A percentile compares a stretch with the other conserved stretches of the same genome.
These are phyloP conservation scores for Lanistes nyassanus DNA, from an alignment of 1,140 invertebrate genomes.

Conservation along the genomic window DNA sequence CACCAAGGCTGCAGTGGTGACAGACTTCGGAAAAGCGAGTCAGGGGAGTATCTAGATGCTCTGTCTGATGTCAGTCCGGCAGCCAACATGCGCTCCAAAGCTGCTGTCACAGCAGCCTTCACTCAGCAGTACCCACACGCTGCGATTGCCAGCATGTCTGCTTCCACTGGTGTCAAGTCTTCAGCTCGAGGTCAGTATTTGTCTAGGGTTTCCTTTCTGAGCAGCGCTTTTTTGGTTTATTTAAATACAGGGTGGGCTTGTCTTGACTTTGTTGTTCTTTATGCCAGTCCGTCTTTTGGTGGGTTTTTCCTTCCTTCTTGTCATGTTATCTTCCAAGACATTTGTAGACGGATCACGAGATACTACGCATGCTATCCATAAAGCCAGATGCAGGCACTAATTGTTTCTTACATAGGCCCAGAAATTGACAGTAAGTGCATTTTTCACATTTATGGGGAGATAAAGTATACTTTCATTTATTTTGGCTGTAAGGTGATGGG, in stretches of 20 bases:
- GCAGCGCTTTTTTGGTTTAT: background rate
- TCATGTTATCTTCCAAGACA: no score
- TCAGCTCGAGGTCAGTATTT: no score
- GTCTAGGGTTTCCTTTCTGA: no score
- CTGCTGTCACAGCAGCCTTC: slow-evolving; percentile 1
- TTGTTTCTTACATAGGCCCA: no score
- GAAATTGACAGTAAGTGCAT: no score
- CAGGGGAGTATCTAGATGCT: slow-evolving; percentile 60
- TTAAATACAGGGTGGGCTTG: background rate
- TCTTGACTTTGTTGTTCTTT: slow-evolving; percentile 2
- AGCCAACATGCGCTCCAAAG: slow-evolving; percentile 15
- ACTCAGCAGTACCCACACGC: slow-evolving; percentile 5
- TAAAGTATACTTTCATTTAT: no score
- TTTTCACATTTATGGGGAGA: no score
- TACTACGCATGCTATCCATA: no score
- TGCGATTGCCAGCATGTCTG: background rate
- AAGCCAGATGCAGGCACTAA: no score
- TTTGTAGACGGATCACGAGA: no score
- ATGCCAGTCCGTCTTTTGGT: background rate
- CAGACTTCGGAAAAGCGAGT: slow-evolving; percentile 34
- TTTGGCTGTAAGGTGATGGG: no score
- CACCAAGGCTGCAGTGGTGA: slow-evolving; percentile 29
- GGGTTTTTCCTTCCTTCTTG: background rate
- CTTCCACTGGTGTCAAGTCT: no score
- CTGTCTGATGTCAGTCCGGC: slow-evolving; percentile 46